Percentiles rank a stretch among this genome's conserved stretches.
Evolutionary conservation across 2,113 vertebrate genomes (phyloP).

Genomic region (Acanthochromis polyacanthus): DNA sequence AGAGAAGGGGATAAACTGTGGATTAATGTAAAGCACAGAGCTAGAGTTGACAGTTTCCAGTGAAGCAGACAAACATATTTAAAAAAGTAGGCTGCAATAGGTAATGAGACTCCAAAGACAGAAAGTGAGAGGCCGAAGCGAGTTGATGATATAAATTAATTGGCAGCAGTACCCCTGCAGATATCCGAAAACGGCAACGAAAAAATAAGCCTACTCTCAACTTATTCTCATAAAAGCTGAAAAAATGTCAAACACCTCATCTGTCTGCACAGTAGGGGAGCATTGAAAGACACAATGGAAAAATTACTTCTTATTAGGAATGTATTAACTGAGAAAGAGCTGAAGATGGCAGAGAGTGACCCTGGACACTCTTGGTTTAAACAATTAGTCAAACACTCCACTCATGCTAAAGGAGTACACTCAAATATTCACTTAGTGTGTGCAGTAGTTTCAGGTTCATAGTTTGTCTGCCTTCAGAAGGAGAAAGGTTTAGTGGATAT

Average conservation of each 20-base stretch:
- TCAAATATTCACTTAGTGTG: constrained; percentile 47
- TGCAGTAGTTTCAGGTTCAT: constrained; percentile 16
- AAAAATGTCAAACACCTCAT: constrained; percentile 66
- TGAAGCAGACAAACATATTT: constrained; percentile 33
- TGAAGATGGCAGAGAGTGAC: constrained; percentile 47
- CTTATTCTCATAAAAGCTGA: constrained; percentile 47
- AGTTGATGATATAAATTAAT: constrained; percentile 68
- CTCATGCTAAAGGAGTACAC: constrained; percentile 17
- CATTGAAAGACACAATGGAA: constrained; percentile 38
- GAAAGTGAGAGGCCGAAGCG: constrained; percentile 30
- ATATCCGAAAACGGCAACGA: constrained; percentile 47
- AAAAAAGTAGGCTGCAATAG: constrained; percentile 30
- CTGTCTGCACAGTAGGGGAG: constrained; percentile 45
- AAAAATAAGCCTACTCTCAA: constrained; percentile 55
- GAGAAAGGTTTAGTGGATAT: constrained; percentile 1
- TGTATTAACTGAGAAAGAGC: constrained; percentile 39
- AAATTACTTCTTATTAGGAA: constrained; percentile 56
- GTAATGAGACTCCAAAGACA: constrained; percentile 55
- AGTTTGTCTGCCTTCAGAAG: constrained; percentile 7
- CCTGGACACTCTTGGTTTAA: constrained; percentile 54
- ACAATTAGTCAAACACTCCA: constrained; percentile 60
- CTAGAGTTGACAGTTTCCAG: constrained; percentile 37
- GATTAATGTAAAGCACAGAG: constrained; percentile 46
- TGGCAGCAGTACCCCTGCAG: constrained; percentile 46
- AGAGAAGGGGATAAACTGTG: constrained; percentile 22